These are phyloP conservation scores for Myripristis jacobus DNA, from an alignment of 2,797 vertebrate genomes.

Conservation along the genomic window DNA sequence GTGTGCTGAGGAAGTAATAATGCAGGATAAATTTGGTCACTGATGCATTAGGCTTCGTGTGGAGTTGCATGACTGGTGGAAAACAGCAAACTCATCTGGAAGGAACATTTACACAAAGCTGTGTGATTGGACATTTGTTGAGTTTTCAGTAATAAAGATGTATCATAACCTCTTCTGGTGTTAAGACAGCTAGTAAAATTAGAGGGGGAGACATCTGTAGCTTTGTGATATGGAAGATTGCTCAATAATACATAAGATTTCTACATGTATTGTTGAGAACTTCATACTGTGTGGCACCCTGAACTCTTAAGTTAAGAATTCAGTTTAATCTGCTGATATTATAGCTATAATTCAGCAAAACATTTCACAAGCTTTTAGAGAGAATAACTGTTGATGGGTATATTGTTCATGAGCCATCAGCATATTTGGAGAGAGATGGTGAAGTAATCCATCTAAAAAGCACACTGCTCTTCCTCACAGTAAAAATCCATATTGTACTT, in stretches of 20 bases:
- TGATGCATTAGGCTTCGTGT: neutral
- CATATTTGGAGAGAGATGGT: neutral
- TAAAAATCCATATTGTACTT: neutral
- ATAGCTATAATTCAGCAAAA: neutral
- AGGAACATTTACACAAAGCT: too few species aligned
- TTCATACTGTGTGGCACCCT: neutral
- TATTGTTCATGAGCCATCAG: neutral
- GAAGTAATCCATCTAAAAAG: neutral
- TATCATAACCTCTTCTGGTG: too few species aligned
- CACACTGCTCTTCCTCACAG: neutral
- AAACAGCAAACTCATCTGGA: neutral
- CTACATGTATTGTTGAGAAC: neutral
- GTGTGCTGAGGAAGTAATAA: slow-evolving; percentile 8
- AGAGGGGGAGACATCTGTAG: neutral
- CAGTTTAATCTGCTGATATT: neutral
- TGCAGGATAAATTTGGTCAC: neutral
- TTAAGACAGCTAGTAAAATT: neutral
- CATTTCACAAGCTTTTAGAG: too few species aligned
- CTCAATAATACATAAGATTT: neutral
- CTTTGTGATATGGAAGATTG: neutral
- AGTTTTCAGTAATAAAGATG: too few species aligned
- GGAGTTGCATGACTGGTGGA: neutral
- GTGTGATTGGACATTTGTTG: too few species aligned
- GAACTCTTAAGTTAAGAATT: neutral
- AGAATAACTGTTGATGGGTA: too few species aligned